Percentiles rank a stretch among this genome's conserved stretches.
Evolutionary conservation across 2,113 vertebrate species (phyloP).

Genomic region (Datnioides undecimradiatus): DNA sequence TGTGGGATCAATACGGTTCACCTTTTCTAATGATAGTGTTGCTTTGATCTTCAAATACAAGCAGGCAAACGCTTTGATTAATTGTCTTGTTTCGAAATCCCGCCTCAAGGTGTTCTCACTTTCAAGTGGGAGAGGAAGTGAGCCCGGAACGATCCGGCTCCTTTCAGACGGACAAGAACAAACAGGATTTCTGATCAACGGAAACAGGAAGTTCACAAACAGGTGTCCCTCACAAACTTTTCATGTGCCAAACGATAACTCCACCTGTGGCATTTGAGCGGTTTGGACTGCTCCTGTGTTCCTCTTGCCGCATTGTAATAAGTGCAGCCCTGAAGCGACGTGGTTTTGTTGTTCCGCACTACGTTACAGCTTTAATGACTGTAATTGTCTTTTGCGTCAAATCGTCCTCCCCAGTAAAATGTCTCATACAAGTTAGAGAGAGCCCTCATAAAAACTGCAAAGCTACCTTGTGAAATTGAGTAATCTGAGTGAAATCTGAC

Average conservation of each 20-base stretch:
- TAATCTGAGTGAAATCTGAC: constrained; percentile 22
- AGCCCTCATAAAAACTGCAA: not conserved
- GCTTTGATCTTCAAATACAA: constrained; percentile 46
- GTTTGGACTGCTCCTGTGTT: not conserved
- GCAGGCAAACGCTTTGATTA: constrained; percentile 41
- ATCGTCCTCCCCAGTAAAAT: not conserved
- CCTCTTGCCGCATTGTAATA: not conserved
- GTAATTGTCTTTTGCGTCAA: not conserved
- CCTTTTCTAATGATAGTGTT: constrained; percentile 1
- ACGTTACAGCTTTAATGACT: not conserved
- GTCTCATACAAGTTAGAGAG: constrained; percentile 5
- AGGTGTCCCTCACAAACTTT: constrained; percentile 42
- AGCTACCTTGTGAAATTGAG: constrained; percentile 12
- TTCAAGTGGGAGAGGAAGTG: constrained; percentile 17
- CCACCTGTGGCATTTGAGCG: constrained; percentile 10
- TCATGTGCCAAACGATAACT: constrained; percentile 49
- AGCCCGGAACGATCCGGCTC: not conserved
- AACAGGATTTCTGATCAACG: constrained; percentile 67
- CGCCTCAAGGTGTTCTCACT: constrained; percentile 1
- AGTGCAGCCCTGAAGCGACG: not conserved
- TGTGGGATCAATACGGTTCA: constrained; percentile 27
- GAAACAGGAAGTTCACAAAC: constrained; percentile 60
- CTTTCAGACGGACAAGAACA: constrained; percentile 44
- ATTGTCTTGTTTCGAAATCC: constrained; percentile 44
- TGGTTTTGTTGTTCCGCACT: not conserved